Conservation (phyloP, 1,140 invertebrate genomes). For the Subanguina moxae region DNA sequence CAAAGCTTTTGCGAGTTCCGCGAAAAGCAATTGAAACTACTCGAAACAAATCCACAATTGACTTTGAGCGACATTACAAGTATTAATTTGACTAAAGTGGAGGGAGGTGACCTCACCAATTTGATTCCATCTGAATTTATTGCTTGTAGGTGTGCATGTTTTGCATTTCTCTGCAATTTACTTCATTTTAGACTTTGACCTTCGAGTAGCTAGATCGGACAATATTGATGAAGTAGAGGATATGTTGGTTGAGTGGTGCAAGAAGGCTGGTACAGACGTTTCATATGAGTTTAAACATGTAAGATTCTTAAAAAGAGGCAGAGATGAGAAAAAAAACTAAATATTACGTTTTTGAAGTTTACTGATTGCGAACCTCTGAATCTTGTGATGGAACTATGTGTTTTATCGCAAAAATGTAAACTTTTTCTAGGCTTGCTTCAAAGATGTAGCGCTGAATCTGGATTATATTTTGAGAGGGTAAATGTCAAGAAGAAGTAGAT, state of each 20-base stretch:
- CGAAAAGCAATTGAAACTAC: conserved; percentile 67
- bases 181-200: conserved; percentile 69
- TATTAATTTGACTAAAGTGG: conserved; percentile 77
- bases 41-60: conserved; percentile 68
- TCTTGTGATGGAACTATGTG: too few species aligned
- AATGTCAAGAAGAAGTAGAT: too few species aligned
- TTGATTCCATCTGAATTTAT: conserved; percentile 77
- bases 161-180: not conserved
- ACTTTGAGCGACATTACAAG: conserved; percentile 79
- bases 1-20: conserved; percentile 74
- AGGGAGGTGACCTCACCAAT: conserved; percentile 84
- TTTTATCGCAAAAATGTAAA: too few species aligned
- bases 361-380: too few species aligned
- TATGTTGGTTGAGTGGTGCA: conserved; percentile 73
- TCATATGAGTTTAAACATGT: conserved; percentile 70
- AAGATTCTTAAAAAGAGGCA: too few species aligned
- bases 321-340: too few species aligned
- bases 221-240: conserved; percentile 71
- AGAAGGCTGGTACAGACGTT: conserved; percentile 75
- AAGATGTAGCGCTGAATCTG: too few species aligned
- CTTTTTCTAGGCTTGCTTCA: too few species aligned
- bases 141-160: conserved; percentile 58
- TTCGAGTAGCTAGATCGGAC: conserved; percentile 71
- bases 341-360: too few species aligned
- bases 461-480: too few species aligned